These are phyloP conservation scores for Alentia gelatinosa DNA, from an alignment of 2,888 invertebrate species.

Conservation along the genomic window DNA sequence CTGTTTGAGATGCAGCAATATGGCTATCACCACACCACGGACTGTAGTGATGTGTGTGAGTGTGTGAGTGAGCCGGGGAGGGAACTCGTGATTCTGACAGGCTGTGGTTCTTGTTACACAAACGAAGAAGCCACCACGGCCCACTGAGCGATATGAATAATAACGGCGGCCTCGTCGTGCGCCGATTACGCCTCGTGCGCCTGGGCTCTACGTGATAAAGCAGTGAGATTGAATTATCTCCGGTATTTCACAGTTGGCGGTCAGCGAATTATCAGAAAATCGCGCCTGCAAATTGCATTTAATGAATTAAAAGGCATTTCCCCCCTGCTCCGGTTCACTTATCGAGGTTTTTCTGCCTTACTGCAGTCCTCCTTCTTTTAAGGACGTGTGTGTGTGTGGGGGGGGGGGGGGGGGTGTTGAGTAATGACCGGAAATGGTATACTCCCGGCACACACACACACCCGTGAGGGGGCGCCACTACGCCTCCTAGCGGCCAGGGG, in stretches of 20 bases:
- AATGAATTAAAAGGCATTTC: slow-evolving; percentile 4
- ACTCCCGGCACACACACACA: neutral
- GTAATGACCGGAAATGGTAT: neutral
- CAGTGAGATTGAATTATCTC: neutral
- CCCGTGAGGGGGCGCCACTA: neutral
- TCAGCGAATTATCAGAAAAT: neutral
- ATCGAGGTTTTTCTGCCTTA: neutral
- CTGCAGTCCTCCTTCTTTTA: neutral
- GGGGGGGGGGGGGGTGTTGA: neutral
- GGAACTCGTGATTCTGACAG: too few species aligned
- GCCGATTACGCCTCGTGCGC: neutral
- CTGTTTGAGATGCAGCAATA: too few species aligned
- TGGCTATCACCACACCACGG: too few species aligned
- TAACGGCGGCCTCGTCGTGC: too few species aligned
- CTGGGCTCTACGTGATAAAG: neutral
- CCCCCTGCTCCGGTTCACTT: neutral
- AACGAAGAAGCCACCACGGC: too few species aligned
- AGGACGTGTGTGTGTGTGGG: too few species aligned
- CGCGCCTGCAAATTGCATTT: slow-evolving; percentile 15
- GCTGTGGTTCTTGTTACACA: too few species aligned
- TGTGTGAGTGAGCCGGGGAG: too few species aligned
- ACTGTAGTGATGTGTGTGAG: too few species aligned
- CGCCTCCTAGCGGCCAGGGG: neutral
- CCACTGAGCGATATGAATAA: too few species aligned
- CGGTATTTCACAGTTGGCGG: neutral